phyloP scores from a whole-genome alignment of 2,888 invertebrate species.

The Hypercompe scribonia region DNA sequence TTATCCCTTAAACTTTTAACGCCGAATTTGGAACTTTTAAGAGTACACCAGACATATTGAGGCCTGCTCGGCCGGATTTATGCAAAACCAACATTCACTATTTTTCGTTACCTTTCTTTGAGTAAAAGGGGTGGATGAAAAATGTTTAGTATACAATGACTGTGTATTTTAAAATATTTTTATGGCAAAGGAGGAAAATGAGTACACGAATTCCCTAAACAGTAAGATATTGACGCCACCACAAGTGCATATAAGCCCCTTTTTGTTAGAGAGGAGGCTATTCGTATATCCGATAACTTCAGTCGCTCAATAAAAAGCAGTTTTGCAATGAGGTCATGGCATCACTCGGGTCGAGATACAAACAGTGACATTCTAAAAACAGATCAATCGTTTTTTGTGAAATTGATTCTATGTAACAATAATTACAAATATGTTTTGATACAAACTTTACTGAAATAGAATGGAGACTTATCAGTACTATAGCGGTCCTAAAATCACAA shows the following conservation, averaged over 20 bases:
- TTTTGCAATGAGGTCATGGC: no score
- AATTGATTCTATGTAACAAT: background rate
- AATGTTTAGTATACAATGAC: background rate
- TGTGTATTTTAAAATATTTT: no score
- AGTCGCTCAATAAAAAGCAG: background rate
- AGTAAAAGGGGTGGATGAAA: no score
- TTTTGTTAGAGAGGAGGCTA: background rate
- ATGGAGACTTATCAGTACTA: background rate
- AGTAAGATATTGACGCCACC: no score
- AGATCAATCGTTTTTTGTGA: background rate
- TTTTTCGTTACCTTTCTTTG: no score
- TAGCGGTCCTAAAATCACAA: background rate
- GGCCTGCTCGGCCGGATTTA: background rate
- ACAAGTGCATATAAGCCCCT: background rate
- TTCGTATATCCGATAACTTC: background rate
- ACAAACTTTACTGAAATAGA: background rate
- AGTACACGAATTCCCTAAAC: background rate
- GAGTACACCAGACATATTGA: background rate
- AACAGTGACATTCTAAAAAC: background rate
- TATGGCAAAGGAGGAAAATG: no score
- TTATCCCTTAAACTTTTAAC: background rate
- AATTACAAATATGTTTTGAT: background rate
- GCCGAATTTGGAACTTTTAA: background rate
- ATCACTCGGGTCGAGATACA: background rate
- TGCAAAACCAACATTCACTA: no score